A percentile compares a stretch with the other conserved stretches of the same genome.
Evolutionary conservation across 2,888 invertebrate genomes (phyloP).

Genomic region (Monopis laevigella): DNA sequence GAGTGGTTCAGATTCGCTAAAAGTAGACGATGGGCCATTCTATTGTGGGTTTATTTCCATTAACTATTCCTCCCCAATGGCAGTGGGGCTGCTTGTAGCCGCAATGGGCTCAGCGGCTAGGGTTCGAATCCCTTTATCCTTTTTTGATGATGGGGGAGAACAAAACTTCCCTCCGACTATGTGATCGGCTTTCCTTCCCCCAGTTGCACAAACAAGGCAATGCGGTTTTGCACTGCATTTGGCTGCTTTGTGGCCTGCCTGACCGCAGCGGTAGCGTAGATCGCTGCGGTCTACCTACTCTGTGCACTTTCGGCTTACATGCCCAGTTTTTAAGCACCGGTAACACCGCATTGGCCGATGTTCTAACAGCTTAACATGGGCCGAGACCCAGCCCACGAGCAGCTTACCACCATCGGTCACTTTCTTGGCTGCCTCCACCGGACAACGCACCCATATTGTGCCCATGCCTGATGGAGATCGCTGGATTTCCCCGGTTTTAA

Average conservation of each 20-base stretch:
- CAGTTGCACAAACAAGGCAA: background rate
- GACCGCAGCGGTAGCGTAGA: constrained; percentile 2
- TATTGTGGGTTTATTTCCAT: background rate
- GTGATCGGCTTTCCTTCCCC: background rate
- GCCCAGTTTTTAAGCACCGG: constrained; percentile 5
- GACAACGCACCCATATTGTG: constrained; percentile 7
- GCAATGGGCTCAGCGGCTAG: background rate
- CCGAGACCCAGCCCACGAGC: constrained; percentile 8
- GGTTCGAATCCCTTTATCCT: background rate
- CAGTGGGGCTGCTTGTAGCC: background rate
- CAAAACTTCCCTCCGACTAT: background rate
- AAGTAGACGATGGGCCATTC: background rate
- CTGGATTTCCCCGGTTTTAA: background rate
- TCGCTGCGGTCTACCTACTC: constrained; percentile 7
- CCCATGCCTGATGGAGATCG: background rate
- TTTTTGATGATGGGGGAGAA: background rate
- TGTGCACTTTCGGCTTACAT: background rate
- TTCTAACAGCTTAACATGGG: background rate
- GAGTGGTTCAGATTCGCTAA: constrained; percentile 10
- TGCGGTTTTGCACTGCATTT: background rate
- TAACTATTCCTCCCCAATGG: background rate
- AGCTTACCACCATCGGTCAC: background rate
- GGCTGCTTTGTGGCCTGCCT: constrained; percentile 1
- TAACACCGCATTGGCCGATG: constrained; percentile 4
- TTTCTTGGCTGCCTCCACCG: constrained; percentile 7